These are phyloP conservation scores for Hylia prasina DNA, from an alignment of 2,113 vertebrate species.

Conservation along the genomic window DNA sequence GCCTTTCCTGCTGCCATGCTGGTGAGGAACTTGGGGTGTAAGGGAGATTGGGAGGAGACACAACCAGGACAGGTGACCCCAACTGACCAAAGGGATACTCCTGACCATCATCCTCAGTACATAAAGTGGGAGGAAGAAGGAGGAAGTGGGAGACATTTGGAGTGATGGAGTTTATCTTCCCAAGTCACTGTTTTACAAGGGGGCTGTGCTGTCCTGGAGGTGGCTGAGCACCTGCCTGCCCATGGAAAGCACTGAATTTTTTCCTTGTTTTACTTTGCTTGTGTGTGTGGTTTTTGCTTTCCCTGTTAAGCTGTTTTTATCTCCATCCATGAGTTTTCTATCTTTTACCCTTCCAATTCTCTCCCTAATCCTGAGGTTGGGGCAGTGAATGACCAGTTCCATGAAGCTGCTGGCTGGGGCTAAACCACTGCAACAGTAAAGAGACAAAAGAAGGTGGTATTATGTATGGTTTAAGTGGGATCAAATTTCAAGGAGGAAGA, in stretches of 20 bases:
- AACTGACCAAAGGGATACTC: not conserved
- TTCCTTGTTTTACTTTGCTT: not conserved
- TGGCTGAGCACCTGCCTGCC: not conserved
- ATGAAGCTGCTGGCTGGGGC: not conserved
- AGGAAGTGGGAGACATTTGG: fast-evolving
- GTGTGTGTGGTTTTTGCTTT: not conserved
- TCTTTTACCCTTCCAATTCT: not conserved
- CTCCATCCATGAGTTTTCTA: not conserved
- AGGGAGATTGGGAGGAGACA: fast-evolving
- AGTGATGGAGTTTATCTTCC: not conserved
- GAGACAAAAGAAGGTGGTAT: not conserved
- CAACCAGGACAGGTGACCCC: not conserved
- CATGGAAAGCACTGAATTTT: not conserved
- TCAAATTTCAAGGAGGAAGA: not conserved
- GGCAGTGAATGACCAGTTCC: not conserved
- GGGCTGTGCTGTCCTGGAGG: not conserved
- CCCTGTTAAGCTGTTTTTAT: not conserved
- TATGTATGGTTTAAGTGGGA: not conserved
- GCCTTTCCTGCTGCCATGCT: fast-evolving
- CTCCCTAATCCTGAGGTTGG: not conserved
- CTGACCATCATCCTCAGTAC: not conserved
- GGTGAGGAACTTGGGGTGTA: fast-evolving
- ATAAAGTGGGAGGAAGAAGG: not conserved
- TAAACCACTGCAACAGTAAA: not conserved
- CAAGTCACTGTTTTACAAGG: not conserved